A percentile compares a stretch with the other conserved stretches of the same genome.
These are phyloP conservation scores for Drosophila santomea DNA, from an alignment of 1,140 invertebrate species.

Conservation along the genomic window DNA sequence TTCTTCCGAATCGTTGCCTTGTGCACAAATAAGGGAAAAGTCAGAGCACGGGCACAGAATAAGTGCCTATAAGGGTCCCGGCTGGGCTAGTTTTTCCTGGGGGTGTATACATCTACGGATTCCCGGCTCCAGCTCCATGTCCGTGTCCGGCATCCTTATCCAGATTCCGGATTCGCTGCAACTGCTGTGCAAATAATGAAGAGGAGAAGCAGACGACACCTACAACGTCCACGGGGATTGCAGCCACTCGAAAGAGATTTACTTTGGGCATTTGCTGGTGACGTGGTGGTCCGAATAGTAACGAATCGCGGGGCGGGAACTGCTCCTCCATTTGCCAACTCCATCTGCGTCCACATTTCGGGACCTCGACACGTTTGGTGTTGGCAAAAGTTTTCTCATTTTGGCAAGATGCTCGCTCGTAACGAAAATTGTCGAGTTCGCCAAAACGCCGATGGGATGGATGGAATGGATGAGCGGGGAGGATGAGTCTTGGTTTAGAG, in stretches of 20 bases:
- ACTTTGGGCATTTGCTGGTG: conserved; percentile 60
- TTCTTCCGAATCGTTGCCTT: conserved; percentile 79
- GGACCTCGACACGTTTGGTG: conserved; percentile 73
- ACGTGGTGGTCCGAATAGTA: conserved; percentile 8
- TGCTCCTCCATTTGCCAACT: conserved; percentile 33
- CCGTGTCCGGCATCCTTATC: not conserved
- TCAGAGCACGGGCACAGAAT: conserved; percentile 32
- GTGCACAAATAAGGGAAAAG: conserved; percentile 73
- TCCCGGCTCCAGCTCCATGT: not conserved
- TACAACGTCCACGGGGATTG: conserved; percentile 60
- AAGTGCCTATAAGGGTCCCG: conserved; percentile 41
- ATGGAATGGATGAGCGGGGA: conserved; percentile 2
- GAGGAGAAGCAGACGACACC: conserved; percentile 40
- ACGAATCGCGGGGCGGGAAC: conserved; percentile 2
- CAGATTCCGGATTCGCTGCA: conserved; percentile 49
- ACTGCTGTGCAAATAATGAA: conserved; percentile 78
- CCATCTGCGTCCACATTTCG: conserved; percentile 35
- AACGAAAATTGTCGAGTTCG: conserved; percentile 78
- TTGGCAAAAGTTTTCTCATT: conserved; percentile 80
- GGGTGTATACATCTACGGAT: conserved; percentile 1
- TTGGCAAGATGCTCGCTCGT: conserved; percentile 75
- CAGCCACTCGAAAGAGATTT: conserved; percentile 80
- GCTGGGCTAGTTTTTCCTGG: conserved; percentile 8
- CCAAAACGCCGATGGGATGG: conserved; percentile 60
- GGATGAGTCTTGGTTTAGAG: not conserved